Conservation (phyloP, 1,140 invertebrate genomes). For the Diachasma alloeum region DNA sequence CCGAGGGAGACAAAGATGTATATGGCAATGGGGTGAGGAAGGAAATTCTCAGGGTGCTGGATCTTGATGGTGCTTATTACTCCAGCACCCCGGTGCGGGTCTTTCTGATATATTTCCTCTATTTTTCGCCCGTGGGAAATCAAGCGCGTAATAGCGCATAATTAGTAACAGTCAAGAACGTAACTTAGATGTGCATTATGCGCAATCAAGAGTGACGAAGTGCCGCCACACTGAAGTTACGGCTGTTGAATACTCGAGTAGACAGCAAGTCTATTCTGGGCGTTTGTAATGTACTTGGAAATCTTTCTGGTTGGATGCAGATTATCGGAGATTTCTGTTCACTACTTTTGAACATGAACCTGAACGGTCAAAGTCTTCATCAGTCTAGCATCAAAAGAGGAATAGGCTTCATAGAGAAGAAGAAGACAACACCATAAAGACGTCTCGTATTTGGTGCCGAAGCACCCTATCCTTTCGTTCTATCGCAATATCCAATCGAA, state of each 20-base stretch:
- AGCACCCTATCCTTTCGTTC: not conserved
- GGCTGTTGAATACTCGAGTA: conserved; percentile 17
- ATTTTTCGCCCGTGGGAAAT: conserved; percentile 65
- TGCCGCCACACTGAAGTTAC: conserved; percentile 27
- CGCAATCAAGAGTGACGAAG: conserved; percentile 60
- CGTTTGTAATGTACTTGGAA: not conserved
- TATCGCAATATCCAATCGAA: not conserved
- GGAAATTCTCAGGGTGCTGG: conserved; percentile 34
- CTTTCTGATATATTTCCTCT: conserved; percentile 57
- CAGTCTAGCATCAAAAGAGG: no score
- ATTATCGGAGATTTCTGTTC: not conserved
- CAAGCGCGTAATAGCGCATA: conserved; percentile 61
- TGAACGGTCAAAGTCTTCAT: no score
- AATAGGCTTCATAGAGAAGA: no score
- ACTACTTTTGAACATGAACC: no score
- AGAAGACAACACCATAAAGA: no score
- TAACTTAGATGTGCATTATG: conserved; percentile 61
- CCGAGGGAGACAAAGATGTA: conserved; percentile 23
- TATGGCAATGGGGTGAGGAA: not conserved
- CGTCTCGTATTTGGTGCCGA: no score
- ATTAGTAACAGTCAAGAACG: conserved; percentile 57
- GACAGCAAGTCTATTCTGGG: not conserved
- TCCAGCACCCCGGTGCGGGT: conserved; percentile 35
- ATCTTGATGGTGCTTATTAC: conserved; percentile 63
- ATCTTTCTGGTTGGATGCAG: not conserved